Conservation (phyloP, 1,140 invertebrate species). For the Lineus longissimus region DNA sequence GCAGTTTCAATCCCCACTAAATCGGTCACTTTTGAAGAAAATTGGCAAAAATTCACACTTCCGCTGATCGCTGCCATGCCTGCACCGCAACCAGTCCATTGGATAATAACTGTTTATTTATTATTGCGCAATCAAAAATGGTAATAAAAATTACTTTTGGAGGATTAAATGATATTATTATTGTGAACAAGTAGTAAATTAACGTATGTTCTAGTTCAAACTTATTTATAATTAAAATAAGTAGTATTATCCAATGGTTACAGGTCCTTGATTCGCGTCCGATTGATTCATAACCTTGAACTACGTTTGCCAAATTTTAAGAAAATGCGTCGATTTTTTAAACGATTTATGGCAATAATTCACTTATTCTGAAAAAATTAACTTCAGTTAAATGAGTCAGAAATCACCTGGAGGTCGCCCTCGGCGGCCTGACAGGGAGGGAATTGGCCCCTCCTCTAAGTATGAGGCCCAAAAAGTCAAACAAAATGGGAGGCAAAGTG, state of each 20-base stretch:
- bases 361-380: neutral
- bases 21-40: neutral
- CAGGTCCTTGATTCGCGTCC: too few relatives aligned
- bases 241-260: too few relatives aligned
- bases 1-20: neutral
- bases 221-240: too few relatives aligned
- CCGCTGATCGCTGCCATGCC: slow-evolving; percentile 6
- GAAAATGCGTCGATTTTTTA: neutral
- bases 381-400: slow-evolving; percentile 3
- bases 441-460: neutral
- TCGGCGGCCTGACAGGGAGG: neutral
- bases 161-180: too few relatives aligned
- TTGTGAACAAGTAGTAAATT: too few relatives aligned
- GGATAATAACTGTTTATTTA: too few relatives aligned
- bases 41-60: slow-evolving; percentile 4
- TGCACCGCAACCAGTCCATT: neutral
- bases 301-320: neutral
- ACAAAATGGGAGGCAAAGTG: neutral
- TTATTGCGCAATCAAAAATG: too few relatives aligned
- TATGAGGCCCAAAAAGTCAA: neutral
- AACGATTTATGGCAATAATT: neutral
- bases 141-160: too few relatives aligned
- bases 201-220: too few relatives aligned
- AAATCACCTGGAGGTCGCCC: neutral
- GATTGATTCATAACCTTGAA: neutral